Evolutionary conservation across 2,797 vertebrate species (phyloP), one percentile per base, ranked within the genome.

Genomic region (Fringilla coelebs): DNA sequence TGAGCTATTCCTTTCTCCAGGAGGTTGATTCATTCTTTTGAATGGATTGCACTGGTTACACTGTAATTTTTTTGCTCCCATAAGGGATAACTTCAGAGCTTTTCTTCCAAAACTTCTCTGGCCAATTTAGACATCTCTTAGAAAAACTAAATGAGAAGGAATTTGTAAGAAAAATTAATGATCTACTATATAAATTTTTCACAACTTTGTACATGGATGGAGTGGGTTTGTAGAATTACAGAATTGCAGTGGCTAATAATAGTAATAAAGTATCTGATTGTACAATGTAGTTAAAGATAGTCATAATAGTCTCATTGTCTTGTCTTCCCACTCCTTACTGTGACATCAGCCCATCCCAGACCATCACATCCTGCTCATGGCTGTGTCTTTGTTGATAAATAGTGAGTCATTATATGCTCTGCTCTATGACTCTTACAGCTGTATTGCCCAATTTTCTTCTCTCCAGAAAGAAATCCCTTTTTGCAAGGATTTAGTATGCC

Each of bases 351-450:
- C 52, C 55, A 49, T 95, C 83, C 76, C 77, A 96, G 89, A 88
- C 85, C 91, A 91, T 92, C 90, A 94, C 94, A 94, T 96, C 95
- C 95, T 97, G 94, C 77, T 89, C 49, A 9, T 94, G 85, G 77
- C 83, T 88, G 49, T 87, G 85, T 86, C 85, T 96, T 97, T 96
- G 96, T 96, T 96, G 89, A 90, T 94, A 95, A 96, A 96, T 96
- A 96, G 93, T 95, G 93, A 96, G 88, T 96, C 95, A 95, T 93
- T 97, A 79, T 96, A 76, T 0, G 19, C 54, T 78, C 51, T 54
- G 57, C 71, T 94, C 67, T 86, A 51, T 86, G 95, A 93, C 91
- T 94, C 25, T 11, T 93, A 67, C 71, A 88, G 77, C 83, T 94
- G 91, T 75, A 79, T 93, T 91, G 83, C 85, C 31, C 38, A 94